phyloP scores from a whole-genome alignment of 2,888 invertebrate genomes.

The Toxonevra muliebris region DNA sequence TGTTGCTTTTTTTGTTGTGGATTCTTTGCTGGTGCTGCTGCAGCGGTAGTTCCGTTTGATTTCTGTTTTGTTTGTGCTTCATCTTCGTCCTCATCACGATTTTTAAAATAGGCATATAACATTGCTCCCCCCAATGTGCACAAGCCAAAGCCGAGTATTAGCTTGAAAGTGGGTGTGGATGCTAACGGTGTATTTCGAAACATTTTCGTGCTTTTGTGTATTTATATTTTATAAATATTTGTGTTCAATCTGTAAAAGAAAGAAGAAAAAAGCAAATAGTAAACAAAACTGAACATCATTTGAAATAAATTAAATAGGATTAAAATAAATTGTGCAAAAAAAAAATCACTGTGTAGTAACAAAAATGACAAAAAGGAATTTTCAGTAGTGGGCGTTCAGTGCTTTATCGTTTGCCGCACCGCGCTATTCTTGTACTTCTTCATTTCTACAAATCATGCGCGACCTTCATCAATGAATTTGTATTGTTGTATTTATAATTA shows the following conservation, averaged over 20 bases:
- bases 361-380: too few species aligned
- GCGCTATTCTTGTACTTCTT: too few species aligned
- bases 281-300: too few species aligned
- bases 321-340: too few species aligned
- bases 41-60: slow-evolving; percentile 3
- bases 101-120: slow-evolving; percentile 74
- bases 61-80: slow-evolving; percentile 32
- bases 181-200: slow-evolving; percentile 53
- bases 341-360: too few species aligned
- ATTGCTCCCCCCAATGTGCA: slow-evolving; percentile 77
- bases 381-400: too few species aligned
- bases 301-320: too few species aligned
- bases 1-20: slow-evolving; percentile 25
- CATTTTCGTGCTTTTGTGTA: slow-evolving; percentile 45
- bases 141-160: slow-evolving; percentile 73
- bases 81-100: slow-evolving; percentile 69
- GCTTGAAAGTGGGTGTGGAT: slow-evolving; percentile 66
- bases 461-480: too few species aligned
- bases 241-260: background rate
- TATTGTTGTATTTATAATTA: too few species aligned
- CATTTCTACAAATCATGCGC: too few species aligned
- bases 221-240: background rate
- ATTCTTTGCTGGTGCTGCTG: slow-evolving; percentile 22
- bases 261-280: background rate
- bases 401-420: too few species aligned